Conservation (phyloP, 2,113 vertebrate species). For the Aspidoscelis tigris region DNA sequence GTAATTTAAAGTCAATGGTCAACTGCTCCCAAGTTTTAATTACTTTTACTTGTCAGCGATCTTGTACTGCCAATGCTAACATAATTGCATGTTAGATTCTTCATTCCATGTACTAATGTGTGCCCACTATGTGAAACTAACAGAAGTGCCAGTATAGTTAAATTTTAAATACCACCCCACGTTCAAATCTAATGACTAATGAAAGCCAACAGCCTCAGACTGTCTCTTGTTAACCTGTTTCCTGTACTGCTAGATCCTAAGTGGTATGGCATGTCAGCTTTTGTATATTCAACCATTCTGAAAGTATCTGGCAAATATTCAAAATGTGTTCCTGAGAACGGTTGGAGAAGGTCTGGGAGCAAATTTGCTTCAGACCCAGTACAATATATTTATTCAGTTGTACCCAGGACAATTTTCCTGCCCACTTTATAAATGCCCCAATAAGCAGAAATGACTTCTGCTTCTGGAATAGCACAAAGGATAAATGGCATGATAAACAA, state of each 20-base stretch:
- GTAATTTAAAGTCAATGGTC: too few species aligned
- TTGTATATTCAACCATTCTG: background rate
- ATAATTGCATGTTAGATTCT: background rate
- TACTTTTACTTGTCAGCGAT: background rate
- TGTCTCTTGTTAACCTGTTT: background rate
- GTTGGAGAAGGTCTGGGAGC: background rate
- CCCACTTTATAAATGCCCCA: background rate
- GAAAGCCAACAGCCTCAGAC: too few species aligned
- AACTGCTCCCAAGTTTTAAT: background rate
- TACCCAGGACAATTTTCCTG: background rate
- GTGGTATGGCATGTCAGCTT: too few species aligned
- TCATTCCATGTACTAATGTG: background rate
- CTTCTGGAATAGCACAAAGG: background rate
- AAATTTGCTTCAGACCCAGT: background rate
- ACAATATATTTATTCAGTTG: background rate
- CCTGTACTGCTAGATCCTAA: too few species aligned
- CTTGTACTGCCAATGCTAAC: background rate
- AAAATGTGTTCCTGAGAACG: background rate
- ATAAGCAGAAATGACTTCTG: background rate
- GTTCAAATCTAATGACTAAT: too few species aligned
- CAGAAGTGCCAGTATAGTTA: too few species aligned
- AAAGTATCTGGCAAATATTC: background rate
- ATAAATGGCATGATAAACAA: constrained; percentile 1
- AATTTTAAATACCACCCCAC: too few species aligned
- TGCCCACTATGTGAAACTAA: background rate